Evolutionary conservation across 2,888 invertebrate genomes (phyloP).

Genomic region (Pteria penguin): DNA sequence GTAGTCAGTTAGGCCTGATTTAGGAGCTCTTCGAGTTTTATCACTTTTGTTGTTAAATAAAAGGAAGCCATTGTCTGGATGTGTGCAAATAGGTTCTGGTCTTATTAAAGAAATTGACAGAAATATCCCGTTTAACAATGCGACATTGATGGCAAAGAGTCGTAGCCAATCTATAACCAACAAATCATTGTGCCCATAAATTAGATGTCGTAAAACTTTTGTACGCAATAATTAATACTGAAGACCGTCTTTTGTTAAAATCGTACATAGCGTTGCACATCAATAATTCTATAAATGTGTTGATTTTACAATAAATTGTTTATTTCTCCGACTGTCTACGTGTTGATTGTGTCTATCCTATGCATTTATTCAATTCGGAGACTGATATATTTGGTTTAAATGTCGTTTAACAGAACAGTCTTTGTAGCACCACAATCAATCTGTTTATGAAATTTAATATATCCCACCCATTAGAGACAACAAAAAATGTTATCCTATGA

Average conservation of each 20-base stretch:
- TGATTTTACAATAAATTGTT: not conserved
- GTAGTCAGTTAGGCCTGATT: slow-evolving; percentile 32
- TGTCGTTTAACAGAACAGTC: not conserved
- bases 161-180: not conserved
- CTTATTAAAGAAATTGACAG: not conserved
- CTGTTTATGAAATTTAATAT: not conserved
- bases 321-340: not conserved
- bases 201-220: slow-evolving; percentile 16
- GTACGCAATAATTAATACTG: slow-evolving; percentile 24
- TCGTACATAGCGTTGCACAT: not conserved
- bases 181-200: slow-evolving; percentile 6
- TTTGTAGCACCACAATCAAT: not conserved
- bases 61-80: slow-evolving; percentile 2
- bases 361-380: not conserved
- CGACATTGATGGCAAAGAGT: not conserved
- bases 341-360: not conserved
- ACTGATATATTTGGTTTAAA: not conserved
- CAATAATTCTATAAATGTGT: not conserved
- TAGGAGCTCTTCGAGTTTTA: slow-evolving; percentile 25
- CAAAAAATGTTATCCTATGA: slow-evolving; percentile 12
- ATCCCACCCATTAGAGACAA: slow-evolving; percentile 2
- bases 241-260: not conserved
- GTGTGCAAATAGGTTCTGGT: not conserved
- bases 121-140: not conserved
- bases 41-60: slow-evolving; percentile 33